Evolutionary conservation across 2,797 vertebrate genomes (phyloP).

Genomic region (Gila robusta): DNA sequence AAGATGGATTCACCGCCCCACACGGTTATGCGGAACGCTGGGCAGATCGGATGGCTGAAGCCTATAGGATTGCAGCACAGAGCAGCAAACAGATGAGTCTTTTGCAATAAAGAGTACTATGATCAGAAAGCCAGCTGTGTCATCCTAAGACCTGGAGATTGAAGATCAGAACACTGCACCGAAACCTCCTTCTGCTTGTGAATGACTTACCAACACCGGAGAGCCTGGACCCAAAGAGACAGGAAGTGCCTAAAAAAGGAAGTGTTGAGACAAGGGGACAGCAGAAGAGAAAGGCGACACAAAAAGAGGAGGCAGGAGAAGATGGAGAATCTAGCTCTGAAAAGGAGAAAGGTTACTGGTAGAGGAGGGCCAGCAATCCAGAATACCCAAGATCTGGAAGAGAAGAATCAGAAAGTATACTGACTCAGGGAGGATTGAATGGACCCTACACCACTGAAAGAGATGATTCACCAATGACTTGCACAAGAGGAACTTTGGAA

Average conservation of each 20-base stretch:
- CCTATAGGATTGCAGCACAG: too few species aligned
- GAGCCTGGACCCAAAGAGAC: neutral
- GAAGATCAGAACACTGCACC: neutral
- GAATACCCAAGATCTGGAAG: neutral
- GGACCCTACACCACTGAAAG: neutral
- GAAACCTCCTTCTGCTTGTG: neutral
- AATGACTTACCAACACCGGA: neutral
- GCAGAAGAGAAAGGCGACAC: neutral
- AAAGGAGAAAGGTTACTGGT: neutral
- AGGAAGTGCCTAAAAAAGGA: neutral
- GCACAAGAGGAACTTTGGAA: neutral
- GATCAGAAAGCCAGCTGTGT: too few species aligned
- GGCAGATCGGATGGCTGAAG: too few species aligned
- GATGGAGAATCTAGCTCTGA: neutral
- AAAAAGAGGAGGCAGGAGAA: neutral
- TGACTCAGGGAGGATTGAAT: neutral
- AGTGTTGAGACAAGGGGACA: neutral
- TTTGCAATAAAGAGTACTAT: too few species aligned
- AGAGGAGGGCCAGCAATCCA: neutral
- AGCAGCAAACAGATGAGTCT: too few species aligned
- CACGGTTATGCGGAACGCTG: too few species aligned
- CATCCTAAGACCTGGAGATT: too few species aligned
- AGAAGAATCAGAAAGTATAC: neutral
- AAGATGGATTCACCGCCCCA: too few species aligned
- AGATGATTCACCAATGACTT: neutral